Percentiles rank a stretch among this genome's conserved stretches.
These are phyloP conservation scores for Oreocharis arfaki DNA, from an alignment of 2,113 vertebrate species.

Conservation along the genomic window DNA sequence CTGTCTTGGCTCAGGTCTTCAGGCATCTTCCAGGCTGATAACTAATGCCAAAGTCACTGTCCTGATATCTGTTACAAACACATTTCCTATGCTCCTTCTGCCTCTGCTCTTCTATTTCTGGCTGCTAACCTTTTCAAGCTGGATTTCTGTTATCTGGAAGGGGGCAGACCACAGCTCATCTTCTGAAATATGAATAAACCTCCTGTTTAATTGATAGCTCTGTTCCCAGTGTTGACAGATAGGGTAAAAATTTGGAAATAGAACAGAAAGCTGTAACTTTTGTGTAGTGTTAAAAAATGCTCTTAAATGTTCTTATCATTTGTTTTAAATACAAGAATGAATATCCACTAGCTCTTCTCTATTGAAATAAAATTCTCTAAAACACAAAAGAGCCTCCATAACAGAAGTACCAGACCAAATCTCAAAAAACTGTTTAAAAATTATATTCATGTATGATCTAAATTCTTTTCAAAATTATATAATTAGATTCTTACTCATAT, in stretches of 20 bases:
- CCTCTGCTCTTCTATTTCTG: conserved; percentile 26
- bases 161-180: conserved; percentile 11
- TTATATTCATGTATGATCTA: background rate
- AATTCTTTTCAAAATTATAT: background rate
- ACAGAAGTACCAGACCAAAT: background rate
- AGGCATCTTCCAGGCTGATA: conserved; percentile 17
- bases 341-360: background rate
- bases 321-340: background rate
- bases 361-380: background rate
- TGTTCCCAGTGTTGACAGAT: background rate
- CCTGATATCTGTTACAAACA: conserved; percentile 46
- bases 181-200: conserved; percentile 35
- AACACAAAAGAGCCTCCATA: background rate
- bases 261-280: background rate
- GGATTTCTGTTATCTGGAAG: conserved; percentile 39
- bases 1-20: conserved; percentile 31
- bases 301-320: background rate
- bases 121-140: conserved; percentile 59
- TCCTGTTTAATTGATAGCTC: conserved; percentile 24
- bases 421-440: background rate
- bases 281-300: background rate
- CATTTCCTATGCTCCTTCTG: conserved; percentile 34
- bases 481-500: conserved; percentile 70
- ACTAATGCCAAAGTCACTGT: conserved; percentile 48
- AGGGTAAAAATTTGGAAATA: background rate